Evolutionary conservation across 1,140 invertebrate species (phyloP), one percentile per base, ranked within the genome.

Genomic region (Agraylea sexmaculata): DNA sequence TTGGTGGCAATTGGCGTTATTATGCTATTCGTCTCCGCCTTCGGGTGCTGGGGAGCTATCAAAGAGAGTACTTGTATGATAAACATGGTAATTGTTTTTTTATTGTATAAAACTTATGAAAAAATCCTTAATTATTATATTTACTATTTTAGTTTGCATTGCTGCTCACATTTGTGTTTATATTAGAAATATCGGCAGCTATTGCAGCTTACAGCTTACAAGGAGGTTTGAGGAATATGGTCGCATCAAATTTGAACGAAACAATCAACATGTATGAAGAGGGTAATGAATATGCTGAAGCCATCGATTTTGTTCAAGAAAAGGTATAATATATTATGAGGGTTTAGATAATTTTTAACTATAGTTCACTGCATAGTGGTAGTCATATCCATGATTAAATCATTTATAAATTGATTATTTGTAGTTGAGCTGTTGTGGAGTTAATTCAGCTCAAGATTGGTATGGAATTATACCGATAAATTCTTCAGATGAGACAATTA

Each of bases 11-110:
- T 85, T 44, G 87, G 86, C 1, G 66, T 75, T 32, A 71, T 87
- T 16, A 75, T 87, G 49, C 77, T 87, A 36, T 60, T 83, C 22
- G 80, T 89, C 10, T 79, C 84, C 1, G 71, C 83, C 31, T 77
- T 87, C 51, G 87, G 87, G 35, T 87, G 83, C 54, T 79, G 80
- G 46, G 86, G 86, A 7, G 86, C 86, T 1, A 55, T 85, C 33
- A 83, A 75, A 56, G 84, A 88, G 59, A 88, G 82, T 55, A 79
- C 82, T 7, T 83, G 80, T 58, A 73, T 90, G 62, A 77, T 87
- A 15, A 77, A 87, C 50, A 70, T 76, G 51, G 82, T 85, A 64
- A 73, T 74, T 70, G 41, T 37, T 37, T 25, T 11, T 27, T 37
- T 37, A 59, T 63, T 6, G 51, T 70, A 12, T 45, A 72, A 47